These are phyloP conservation scores for Drosophila grimshawi DNA, from an alignment of 1,140 invertebrate genomes.

Conservation along the genomic window DNA sequence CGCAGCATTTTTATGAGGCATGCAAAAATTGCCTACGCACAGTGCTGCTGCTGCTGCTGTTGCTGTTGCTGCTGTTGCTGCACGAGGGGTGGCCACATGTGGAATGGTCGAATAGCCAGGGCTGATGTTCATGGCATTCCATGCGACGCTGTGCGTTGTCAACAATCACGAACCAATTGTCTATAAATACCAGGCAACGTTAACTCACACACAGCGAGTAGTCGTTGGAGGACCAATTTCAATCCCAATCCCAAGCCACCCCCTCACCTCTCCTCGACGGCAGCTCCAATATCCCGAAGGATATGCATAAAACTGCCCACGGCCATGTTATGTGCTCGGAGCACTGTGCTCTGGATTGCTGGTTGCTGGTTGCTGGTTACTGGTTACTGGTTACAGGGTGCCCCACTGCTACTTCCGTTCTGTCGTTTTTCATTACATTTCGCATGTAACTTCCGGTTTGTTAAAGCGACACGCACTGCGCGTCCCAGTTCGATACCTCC, in stretches of 20 bases:
- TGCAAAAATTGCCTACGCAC: constrained; percentile 69
- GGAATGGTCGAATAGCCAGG: constrained; percentile 13
- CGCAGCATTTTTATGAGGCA: constrained; percentile 73
- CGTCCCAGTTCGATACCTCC: constrained; percentile 35
- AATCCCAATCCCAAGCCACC: constrained; percentile 6
- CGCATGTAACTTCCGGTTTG: constrained; percentile 82
- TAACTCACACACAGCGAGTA: constrained; percentile 62
- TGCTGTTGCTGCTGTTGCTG: too few species aligned
- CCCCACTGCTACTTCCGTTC: constrained; percentile 71
- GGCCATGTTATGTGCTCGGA: constrained; percentile 9
- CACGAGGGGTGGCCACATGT: too few species aligned
- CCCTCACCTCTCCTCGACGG: background rate
- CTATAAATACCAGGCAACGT: constrained; percentile 80
- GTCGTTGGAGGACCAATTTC: background rate
- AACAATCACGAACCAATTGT: constrained; percentile 83
- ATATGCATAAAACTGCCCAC: constrained; percentile 42
- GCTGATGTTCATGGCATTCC: constrained; percentile 53
- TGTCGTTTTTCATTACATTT: constrained; percentile 81
- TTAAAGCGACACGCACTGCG: constrained; percentile 80
- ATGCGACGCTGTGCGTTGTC: constrained; percentile 66
- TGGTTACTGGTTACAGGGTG: constrained; percentile 18
- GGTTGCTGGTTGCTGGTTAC: background rate
- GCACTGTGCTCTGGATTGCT: background rate
- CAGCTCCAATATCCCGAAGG: constrained; percentile 14
- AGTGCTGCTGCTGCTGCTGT: background rate